Base-by-base conservation (phyloP, 2,113 vertebrate genomes). In the Epinephelus moara region DNA sequence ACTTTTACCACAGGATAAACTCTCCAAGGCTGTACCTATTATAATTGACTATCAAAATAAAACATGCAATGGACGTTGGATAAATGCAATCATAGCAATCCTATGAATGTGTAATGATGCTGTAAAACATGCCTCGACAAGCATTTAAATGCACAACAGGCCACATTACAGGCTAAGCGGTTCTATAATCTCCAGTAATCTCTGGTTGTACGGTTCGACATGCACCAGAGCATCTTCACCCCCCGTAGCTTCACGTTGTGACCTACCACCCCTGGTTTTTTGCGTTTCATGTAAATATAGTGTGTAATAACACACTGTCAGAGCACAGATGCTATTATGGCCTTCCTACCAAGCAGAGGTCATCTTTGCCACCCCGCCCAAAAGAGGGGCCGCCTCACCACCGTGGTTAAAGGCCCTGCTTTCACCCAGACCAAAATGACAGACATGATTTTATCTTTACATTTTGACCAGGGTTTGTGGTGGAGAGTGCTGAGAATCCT, bases 401-500 rank as follows among this genome's bases (percentile, higher is more conserved):
- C 85, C 75, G 80, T 83, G 94, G 91, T 93, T 86, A 84, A 87
- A 80, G 81, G 75, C 82, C 60, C 84, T 81, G 89, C 91, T 92
- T 92, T 92, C 90, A 92, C 89, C 76, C 85, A 92, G 90, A 95
- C 94, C 95, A 94, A 95, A 96, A 96, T 95, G 92, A 95, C 89
- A 95, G 93, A 91, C 80, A 45, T 69, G 60, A 90, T 87, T 95
- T 94, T 93, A 93, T 95, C 94, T 94, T 90, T 83, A 86, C 89
- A 91, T 93, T 94, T 86, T 73, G 80, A 92, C 86, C 80, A 83
- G 78, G 85, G 85, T 82, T 91, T 90, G 91, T 33, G 88, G 89
- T 27, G 59, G 23, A 73, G 80, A 84, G 81, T 7, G 67, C 88
- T 82, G 82, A 91, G 85, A 88, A 92, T 80, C 82, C 27, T 78